These are phyloP conservation scores for Reticulitermes speratus DNA, from an alignment of 1,140 invertebrate genomes.

Conservation along the genomic window DNA sequence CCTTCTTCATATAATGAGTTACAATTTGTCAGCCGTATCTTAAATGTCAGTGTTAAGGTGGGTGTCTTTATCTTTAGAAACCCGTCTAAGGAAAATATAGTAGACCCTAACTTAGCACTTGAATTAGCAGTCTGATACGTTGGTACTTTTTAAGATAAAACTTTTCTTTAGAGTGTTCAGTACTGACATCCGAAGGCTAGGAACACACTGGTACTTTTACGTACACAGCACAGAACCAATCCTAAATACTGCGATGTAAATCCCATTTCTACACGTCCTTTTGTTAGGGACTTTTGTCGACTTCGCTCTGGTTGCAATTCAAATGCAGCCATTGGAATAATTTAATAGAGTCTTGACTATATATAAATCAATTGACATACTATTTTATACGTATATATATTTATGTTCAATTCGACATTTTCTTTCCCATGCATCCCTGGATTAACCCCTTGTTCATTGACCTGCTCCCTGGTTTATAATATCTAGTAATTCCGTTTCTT, in stretches of 20 bases:
- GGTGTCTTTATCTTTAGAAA: no score
- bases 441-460: neutral
- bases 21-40: no score
- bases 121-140: no score
- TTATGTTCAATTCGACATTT: neutral
- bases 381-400: neutral
- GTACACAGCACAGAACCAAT: no score
- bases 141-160: no score
- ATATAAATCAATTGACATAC: neutral
- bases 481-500: neutral
- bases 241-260: neutral
- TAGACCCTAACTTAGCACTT: no score
- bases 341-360: slow-evolving; percentile 1
- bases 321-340: slow-evolving; percentile 14
- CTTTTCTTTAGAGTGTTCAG: no score
- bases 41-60: no score
- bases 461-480: neutral
- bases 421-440: neutral
- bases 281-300: neutral
- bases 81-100: no score
- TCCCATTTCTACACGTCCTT: neutral
- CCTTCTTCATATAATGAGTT: no score
- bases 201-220: no score
- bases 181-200: no score
- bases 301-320: neutral